Conservation (phyloP, 2,888 invertebrate genomes). For the Dasysyrphus albostriatus region DNA sequence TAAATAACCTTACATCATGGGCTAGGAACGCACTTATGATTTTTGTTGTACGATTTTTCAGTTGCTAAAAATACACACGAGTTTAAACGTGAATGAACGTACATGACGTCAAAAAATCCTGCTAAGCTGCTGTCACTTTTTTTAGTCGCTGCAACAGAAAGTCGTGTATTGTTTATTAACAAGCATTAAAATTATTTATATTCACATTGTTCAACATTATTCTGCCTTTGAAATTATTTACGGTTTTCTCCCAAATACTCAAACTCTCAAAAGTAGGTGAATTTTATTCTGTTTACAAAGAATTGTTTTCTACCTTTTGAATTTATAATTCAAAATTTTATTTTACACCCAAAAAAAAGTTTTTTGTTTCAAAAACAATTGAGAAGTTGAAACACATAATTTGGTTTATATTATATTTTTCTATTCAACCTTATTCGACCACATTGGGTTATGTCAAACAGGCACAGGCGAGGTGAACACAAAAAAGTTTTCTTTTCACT, state of each 20-base stretch:
- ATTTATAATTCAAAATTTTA: conserved; percentile 10
- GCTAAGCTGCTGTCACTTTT: too few relatives aligned
- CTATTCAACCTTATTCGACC: conserved; percentile 22
- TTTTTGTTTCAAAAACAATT: conserved; percentile 12
- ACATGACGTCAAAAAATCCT: too few relatives aligned
- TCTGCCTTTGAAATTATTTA: background rate
- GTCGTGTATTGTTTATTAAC: too few relatives aligned
- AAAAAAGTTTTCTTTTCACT: conserved; percentile 5
- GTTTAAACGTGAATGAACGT: too few relatives aligned
- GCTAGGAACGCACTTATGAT: too few relatives aligned
- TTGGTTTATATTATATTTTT: conserved; percentile 15
- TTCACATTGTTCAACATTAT: background rate
- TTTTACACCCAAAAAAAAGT: conserved; percentile 1
- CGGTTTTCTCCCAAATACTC: background rate
- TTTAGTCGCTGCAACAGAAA: too few relatives aligned
- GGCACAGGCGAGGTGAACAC: background rate
- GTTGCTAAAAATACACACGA: too few relatives aligned
- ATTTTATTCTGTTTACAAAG: background rate
- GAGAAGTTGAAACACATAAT: conserved; percentile 17
- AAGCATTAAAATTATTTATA: background rate
- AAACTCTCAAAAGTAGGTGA: background rate
- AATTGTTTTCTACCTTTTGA: background rate
- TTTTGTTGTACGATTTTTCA: too few relatives aligned
- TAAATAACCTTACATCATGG: too few relatives aligned
- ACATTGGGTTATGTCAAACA: conserved; percentile 20